Conservation (phyloP, 2,888 invertebrate genomes). For the Drosophila mettleri region DNA sequence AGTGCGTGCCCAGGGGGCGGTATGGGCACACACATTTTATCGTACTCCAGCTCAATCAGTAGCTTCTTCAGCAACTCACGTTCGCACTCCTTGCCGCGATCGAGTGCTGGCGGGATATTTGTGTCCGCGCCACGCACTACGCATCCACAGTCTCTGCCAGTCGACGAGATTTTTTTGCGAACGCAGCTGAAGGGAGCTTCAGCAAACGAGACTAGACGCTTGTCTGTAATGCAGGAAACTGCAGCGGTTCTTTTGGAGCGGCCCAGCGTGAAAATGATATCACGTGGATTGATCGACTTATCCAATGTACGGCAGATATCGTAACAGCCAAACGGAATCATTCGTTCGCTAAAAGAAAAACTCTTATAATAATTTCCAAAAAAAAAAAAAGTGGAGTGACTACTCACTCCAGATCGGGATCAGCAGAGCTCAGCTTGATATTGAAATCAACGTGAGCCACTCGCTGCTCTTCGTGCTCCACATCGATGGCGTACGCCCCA, state of each 20-base stretch:
- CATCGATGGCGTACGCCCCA: constrained; percentile 49
- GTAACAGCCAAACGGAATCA: constrained; percentile 50
- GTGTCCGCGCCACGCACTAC: constrained; percentile 17
- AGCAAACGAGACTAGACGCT: constrained; percentile 57
- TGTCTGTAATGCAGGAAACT: constrained; percentile 49
- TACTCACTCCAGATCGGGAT: constrained; percentile 70
- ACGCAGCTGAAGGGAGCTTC: constrained; percentile 51
- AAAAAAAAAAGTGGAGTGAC: accelerated
- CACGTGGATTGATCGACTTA: constrained; percentile 65
- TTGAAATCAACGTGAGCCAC: constrained; percentile 60
- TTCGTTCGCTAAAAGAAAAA: constrained; percentile 17
- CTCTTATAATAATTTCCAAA: no score
- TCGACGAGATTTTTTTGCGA: not conserved
- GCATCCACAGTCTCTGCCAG: constrained; percentile 43
- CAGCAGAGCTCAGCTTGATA: constrained; percentile 59
- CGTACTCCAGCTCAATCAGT: constrained; percentile 36
- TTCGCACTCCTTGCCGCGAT: constrained; percentile 28
- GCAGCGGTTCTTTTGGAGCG: constrained; percentile 53
- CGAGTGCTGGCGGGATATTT: not conserved
- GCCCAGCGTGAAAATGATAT: constrained; percentile 73
- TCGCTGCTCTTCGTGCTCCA: constrained; percentile 40
- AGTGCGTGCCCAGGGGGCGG: constrained; percentile 36
- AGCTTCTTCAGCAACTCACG: constrained; percentile 33
- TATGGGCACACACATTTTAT: constrained; percentile 22
- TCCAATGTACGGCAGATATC: constrained; percentile 66